Percentiles rank a stretch among this genome's conserved stretches.
phyloP scores from a whole-genome alignment of 2,113 vertebrate genomes.

The Malurus alboscapulatus region DNA sequence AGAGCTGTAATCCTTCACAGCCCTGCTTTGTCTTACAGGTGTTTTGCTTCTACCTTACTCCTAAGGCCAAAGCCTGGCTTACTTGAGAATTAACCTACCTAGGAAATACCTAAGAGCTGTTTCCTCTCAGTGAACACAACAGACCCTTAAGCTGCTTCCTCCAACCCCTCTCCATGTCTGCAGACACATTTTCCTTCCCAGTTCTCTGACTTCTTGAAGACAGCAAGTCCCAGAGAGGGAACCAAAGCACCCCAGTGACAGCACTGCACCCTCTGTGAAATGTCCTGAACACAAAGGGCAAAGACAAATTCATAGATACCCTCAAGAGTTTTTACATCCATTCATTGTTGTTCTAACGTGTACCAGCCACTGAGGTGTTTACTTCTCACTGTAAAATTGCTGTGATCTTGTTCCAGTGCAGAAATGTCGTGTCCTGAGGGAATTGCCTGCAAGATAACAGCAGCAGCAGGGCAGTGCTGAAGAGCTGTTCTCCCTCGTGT shows the following conservation, averaged over 20 bases:
- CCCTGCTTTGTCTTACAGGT: background rate
- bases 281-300: background rate
- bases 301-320: background rate
- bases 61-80: background rate
- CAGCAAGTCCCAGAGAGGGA: background rate
- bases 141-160: background rate
- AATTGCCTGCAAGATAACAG: background rate
- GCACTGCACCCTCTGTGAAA: background rate
- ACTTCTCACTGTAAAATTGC: background rate
- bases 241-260: background rate
- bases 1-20: background rate
- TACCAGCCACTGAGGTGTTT: background rate
- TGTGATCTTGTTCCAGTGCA: background rate
- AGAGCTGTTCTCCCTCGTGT: fast-evolving
- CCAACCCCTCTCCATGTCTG: background rate
- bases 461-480: background rate
- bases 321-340: background rate
- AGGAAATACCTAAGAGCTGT: background rate
- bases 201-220: background rate
- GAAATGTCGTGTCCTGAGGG: background rate
- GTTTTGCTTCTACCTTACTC: background rate
- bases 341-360: background rate
- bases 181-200: background rate
- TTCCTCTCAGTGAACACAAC: background rate
- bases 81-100: background rate